Evolutionary conservation across 2,888 invertebrate species (phyloP).

Genomic region (Hyles lineata): DNA sequence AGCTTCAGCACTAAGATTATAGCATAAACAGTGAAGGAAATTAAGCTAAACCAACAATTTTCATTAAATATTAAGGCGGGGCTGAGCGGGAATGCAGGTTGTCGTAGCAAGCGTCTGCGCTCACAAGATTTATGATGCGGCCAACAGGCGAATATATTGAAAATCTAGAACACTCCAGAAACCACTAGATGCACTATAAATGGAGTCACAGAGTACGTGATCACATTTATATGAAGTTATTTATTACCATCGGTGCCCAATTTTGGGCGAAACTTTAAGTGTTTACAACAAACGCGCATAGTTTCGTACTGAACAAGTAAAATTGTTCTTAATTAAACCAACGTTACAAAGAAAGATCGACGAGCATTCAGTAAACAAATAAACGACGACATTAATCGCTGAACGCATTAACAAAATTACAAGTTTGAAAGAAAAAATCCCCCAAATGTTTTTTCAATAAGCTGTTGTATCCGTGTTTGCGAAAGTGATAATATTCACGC

Average conservation of each 20-base stretch:
- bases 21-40: constrained; percentile 47
- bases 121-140: constrained; percentile 77
- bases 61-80: constrained; percentile 78
- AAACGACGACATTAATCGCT: neutral
- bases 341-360: neutral
- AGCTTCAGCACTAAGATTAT: constrained; percentile 16
- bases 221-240: constrained; percentile 42
- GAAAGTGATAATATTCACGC: constrained; percentile 18
- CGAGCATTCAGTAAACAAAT: neutral
- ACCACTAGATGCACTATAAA: constrained; percentile 71
- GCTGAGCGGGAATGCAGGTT: constrained; percentile 71
- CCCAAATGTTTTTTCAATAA: constrained; percentile 20
- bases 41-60: constrained; percentile 73
- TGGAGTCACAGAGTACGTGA: constrained; percentile 56
- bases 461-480: constrained; percentile 10
- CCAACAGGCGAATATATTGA: constrained; percentile 81
- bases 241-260: neutral
- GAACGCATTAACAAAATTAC: constrained; percentile 1
- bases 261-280: neutral
- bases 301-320: neutral
- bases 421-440: neutral
- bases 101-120: constrained; percentile 67
- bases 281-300: neutral
- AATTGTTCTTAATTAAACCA: constrained; percentile 2
- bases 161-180: constrained; percentile 72